Base-by-base conservation (phyloP, 2,888 invertebrate genomes). In the Panopea generosa region DNA sequence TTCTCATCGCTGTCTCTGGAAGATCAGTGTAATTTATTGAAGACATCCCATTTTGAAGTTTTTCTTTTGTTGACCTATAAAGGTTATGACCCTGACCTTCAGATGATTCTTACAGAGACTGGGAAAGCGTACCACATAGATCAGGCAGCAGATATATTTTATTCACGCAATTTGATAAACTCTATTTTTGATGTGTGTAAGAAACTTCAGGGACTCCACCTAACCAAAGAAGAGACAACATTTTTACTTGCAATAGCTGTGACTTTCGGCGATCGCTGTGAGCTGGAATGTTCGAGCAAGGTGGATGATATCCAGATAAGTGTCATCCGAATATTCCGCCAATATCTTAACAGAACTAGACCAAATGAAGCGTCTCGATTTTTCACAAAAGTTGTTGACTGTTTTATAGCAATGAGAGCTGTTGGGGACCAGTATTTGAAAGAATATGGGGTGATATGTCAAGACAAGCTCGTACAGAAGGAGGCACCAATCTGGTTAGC, bases 401-500 rank as follows among this genome's bases (percentile, higher is more conserved):
- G 81, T 68, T 81, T 81, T 33, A 67, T 81, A 20, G 77, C 77
- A 9, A 81, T 81, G 81, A 43, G 81, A 27, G 81, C 77, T 16
- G 81, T 81, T 1, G 68, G 67, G 50, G 81, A 81, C 52, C 74
- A 75, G 68, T 81, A 81, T 63, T 62, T 75, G 29, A 81, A 81
- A 45, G 81, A 81, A 47, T 81, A 81, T 59, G 81, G 77, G 20
- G 77, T 77, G 50, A 81, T 81, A 43, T 81, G 81, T 49, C 81
- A 81, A 49, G 81, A 81, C 47, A 81, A 81, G 38, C 63, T 81
- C 2, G 81, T 81, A 0, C 81, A 81, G 61, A 81, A 81, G 38
- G 81, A 81, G 60, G 81, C 81, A 2, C 81, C 81, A 22, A 81
- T 81, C 20, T 81, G 81, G 81, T 49, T 81, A 27, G 81, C 81